These are phyloP conservation scores for Aspiorhynchus laticeps DNA, from an alignment of 2,113 vertebrate genomes.

Conservation along the genomic window DNA sequence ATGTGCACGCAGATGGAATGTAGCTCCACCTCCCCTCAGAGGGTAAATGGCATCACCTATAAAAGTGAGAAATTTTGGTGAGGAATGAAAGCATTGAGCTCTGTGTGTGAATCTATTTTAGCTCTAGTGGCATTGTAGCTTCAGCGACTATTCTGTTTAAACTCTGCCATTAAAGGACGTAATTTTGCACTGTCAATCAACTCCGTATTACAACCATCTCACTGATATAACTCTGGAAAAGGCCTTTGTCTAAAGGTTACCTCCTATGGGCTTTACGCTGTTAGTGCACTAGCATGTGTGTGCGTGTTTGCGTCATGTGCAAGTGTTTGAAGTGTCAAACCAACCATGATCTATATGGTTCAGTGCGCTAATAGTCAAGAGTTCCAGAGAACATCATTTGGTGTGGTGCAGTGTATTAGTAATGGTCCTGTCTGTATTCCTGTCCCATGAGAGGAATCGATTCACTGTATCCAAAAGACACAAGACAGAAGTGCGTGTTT, in stretches of 20 bases:
- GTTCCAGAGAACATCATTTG: conserved; percentile 65
- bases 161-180: conserved; percentile 25
- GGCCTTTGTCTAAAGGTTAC: conserved; percentile 44
- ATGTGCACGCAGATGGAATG: neutral
- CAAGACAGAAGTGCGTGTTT: neutral
- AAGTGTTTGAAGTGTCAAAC: neutral
- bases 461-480: neutral
- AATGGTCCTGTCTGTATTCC: conserved; percentile 56
- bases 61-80: neutral
- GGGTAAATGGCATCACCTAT: conserved; percentile 12
- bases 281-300: conserved; percentile 24
- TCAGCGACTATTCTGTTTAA: conserved; percentile 25
- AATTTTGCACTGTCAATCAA: conserved; percentile 36
- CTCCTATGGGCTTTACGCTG: conserved; percentile 56
- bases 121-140: conserved; percentile 20
- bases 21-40: neutral
- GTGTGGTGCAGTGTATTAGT: conserved; percentile 65
- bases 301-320: conserved; percentile 3
- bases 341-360: conserved; percentile 60
- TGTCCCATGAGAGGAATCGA: conserved; percentile 54
- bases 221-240: conserved; percentile 24
- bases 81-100: neutral
- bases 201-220: neutral
- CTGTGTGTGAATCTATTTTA: conserved; percentile 25
- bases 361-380: conserved; percentile 68